Conservation (phyloP, 2,113 vertebrate species). For the Mungos mungo region DNA sequence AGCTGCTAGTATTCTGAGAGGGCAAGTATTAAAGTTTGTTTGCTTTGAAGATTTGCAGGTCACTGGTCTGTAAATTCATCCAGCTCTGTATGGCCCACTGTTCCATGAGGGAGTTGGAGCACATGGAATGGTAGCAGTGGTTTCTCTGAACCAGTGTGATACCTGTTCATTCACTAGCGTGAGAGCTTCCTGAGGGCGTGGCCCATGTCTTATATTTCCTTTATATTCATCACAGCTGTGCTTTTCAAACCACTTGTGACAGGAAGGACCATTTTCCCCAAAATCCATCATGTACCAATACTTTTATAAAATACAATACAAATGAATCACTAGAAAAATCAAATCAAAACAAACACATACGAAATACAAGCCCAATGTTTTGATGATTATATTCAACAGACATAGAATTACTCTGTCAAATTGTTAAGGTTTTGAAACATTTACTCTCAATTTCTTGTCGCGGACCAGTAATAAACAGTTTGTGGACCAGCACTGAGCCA, state of each 20-base stretch:
- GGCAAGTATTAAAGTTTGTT: background rate
- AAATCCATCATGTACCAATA: background rate
- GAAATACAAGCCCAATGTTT: slow-evolving; percentile 9
- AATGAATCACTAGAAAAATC: background rate
- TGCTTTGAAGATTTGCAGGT: background rate
- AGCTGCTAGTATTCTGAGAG: background rate
- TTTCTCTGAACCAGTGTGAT: slow-evolving; percentile 9
- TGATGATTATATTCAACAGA: background rate
- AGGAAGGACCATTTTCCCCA: background rate
- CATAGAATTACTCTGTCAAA: background rate
- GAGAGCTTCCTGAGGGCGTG: background rate
- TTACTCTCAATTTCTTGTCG: background rate
- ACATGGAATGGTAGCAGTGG: background rate
- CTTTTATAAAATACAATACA: slow-evolving; percentile 26
- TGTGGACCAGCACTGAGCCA: background rate
- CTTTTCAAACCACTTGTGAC: slow-evolving; percentile 6
- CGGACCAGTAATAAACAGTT: background rate
- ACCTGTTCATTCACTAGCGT: background rate
- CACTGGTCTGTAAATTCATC: background rate
- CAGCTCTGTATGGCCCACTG: background rate
- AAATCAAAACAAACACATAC: slow-evolving; percentile 19
- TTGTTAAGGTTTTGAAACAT: slow-evolving; percentile 19
- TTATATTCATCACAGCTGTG: background rate
- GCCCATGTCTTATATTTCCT: background rate
- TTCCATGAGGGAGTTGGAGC: background rate